These are phyloP conservation scores for Columba livia DNA, from an alignment of 2,113 vertebrate species.

Conservation along the genomic window DNA sequence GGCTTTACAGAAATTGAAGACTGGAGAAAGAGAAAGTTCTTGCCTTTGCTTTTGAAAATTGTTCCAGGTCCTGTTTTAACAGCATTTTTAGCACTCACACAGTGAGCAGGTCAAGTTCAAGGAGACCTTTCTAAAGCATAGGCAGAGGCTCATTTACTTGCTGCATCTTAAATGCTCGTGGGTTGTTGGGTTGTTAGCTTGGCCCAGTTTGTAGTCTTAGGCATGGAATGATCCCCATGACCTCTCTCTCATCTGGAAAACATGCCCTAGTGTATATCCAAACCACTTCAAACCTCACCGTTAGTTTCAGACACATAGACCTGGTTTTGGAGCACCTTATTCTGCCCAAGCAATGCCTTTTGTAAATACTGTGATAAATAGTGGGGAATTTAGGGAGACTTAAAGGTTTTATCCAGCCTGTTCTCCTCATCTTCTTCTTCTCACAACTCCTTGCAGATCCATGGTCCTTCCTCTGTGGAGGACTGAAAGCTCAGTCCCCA, in stretches of 20 bases:
- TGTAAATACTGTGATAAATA: background rate
- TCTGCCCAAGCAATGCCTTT: background rate
- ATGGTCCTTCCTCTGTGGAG: too few species aligned
- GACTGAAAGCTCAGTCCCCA: too few species aligned
- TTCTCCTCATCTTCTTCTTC: too few species aligned
- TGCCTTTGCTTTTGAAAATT: background rate
- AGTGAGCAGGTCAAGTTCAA: conserved; percentile 9
- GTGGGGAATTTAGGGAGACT: background rate
- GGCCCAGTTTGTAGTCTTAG: conserved; percentile 7
- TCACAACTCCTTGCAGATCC: too few species aligned
- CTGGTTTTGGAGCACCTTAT: background rate
- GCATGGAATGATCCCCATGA: background rate
- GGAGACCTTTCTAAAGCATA: background rate
- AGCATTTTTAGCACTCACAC: background rate
- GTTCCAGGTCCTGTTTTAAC: background rate
- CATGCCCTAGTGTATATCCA: background rate
- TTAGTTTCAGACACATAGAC: background rate
- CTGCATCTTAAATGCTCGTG: background rate
- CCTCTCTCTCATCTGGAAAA: background rate
- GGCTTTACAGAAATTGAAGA: background rate
- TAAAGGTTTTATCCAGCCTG: too few species aligned
- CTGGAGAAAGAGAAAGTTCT: background rate
- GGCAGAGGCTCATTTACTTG: background rate
- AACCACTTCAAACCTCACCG: background rate
- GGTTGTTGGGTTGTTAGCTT: background rate